phyloP scores from a whole-genome alignment of 92 coral and sea anemone genomes.

The Nematostella vectensis region DNA sequence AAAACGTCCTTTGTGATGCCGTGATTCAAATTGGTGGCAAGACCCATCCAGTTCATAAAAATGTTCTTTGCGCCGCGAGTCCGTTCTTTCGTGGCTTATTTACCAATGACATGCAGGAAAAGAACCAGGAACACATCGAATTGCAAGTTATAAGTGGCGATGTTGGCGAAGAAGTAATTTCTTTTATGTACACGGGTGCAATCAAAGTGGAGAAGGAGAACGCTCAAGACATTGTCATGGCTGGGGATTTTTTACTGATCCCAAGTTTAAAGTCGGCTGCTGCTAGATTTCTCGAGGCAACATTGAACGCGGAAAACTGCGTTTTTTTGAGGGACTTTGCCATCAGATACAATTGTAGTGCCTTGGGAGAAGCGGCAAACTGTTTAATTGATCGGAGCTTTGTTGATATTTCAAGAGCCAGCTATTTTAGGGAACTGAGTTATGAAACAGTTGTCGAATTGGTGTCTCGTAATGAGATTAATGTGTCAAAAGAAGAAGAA shows the following conservation, averaged over 20 bases:
- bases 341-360: constrained; percentile 1
- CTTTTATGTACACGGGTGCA: constrained; percentile 25
- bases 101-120: constrained; percentile 12
- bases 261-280: constrained; percentile 19
- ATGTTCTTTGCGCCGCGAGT: constrained; percentile 25
- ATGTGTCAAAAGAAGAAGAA: constrained; percentile 15
- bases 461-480: constrained; percentile 14
- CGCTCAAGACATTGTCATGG: constrained; percentile 13
- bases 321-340: constrained; percentile 13
- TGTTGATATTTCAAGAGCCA: neutral
- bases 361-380: constrained; percentile 1
- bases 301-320: constrained; percentile 10
- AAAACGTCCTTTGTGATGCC: constrained; percentile 14
- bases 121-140: constrained; percentile 1
- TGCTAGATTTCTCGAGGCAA: constrained; percentile 5
- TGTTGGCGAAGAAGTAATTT: constrained; percentile 3
- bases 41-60: constrained; percentile 12
- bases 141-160: constrained; percentile 3
- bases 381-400: constrained; percentile 4
- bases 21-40: constrained; percentile 7
- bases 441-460: constrained; percentile 3
- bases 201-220: constrained; percentile 1
- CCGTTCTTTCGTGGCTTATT: constrained; percentile 19
- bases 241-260: constrained; percentile 21
- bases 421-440: constrained; percentile 10